Evolutionary conservation across 2,888 invertebrate genomes (phyloP), one percentile per base, ranked within the genome.

Genomic region (Dicycla oo): DNA sequence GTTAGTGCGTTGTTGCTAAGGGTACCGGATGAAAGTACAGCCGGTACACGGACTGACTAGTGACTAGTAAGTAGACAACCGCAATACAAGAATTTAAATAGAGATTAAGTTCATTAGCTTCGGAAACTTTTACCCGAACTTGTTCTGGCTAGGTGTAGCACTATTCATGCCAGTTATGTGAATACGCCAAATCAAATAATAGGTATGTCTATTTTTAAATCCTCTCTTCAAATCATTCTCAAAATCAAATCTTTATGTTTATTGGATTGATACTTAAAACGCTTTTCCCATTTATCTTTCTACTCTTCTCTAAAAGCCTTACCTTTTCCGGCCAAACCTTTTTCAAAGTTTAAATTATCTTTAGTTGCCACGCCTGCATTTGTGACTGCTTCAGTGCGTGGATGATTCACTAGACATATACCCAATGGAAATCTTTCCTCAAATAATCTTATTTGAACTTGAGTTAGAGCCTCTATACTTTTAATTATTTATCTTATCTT

Each of bases 1-100:
- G 90, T 87, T 80, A 87, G 84, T 89, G 90, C 88, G 90, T 89
- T 92, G 93, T 93, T 91, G 89, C 92, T 93, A 93, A 89, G 91
- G 87, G 89, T 88, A 89, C 84, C 84, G 87, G 86, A 88, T 89
- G 88, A 88, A 85, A 84, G 82, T 73, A 78, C 82, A 75, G 82
- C 79, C 75, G 69, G 79, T 80, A 86, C 30, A 34, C 38, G 47
- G 23, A 34, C 58, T 54, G 54, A 65, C 47, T 67, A 30, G 45
- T 54, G 54, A 65, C 47, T 67, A 30, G 40, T 61, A 71, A 58
- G 47, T 51, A 53, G 64, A 56, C 43, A 75, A 69, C 63, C 26
- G 26, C 56, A 72, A 60, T 67, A 57, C 43, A 65, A 68, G 54
- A 65, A 73, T 69, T 67, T 54, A 63, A 53, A 63, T 56, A 66